phyloP scores from a whole-genome alignment of 2,888 invertebrate species.

The Drosophila atripex region DNA sequence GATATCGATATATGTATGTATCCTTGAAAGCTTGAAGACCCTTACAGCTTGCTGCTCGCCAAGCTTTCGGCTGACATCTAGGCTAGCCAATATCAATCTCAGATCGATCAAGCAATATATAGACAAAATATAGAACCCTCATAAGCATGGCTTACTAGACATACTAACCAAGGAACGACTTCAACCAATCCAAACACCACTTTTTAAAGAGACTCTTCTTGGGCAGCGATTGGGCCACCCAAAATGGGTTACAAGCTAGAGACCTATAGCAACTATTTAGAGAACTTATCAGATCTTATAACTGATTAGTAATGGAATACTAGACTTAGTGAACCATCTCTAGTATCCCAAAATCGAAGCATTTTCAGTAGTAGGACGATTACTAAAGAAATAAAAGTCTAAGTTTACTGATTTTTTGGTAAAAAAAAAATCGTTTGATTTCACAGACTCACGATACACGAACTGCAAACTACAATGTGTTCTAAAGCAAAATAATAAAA shows the following conservation, averaged over 20 bases:
- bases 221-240: slow-evolving; percentile 4
- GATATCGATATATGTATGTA: slow-evolving; percentile 17
- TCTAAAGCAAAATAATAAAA: slow-evolving; percentile 44
- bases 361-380: slow-evolving; percentile 23
- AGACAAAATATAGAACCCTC: slow-evolving; percentile 52
- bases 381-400: slow-evolving; percentile 29
- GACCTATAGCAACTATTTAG: slow-evolving; percentile 26
- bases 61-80: slow-evolving; percentile 33
- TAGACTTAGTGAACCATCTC: slow-evolving; percentile 25
- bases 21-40: slow-evolving; percentile 37
- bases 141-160: slow-evolving; percentile 66
- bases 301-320: slow-evolving; percentile 12
- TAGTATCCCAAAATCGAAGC: slow-evolving; percentile 27
- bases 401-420: slow-evolving; percentile 40
- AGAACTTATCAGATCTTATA: slow-evolving; percentile 18
- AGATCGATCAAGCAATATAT: slow-evolving; percentile 55
- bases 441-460: slow-evolving; percentile 25
- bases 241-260: slow-evolving; percentile 18
- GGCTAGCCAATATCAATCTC: slow-evolving; percentile 48
- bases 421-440: slow-evolving; percentile 26
- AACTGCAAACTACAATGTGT: slow-evolving; percentile 73
- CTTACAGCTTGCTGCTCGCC: slow-evolving; percentile 27
- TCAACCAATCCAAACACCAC: slow-evolving; percentile 13
- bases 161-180: slow-evolving; percentile 57
- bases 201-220: slow-evolving; percentile 2